phyloP scores from a whole-genome alignment of 2,797 vertebrate genomes.

The Chaunax sp. region DNA sequence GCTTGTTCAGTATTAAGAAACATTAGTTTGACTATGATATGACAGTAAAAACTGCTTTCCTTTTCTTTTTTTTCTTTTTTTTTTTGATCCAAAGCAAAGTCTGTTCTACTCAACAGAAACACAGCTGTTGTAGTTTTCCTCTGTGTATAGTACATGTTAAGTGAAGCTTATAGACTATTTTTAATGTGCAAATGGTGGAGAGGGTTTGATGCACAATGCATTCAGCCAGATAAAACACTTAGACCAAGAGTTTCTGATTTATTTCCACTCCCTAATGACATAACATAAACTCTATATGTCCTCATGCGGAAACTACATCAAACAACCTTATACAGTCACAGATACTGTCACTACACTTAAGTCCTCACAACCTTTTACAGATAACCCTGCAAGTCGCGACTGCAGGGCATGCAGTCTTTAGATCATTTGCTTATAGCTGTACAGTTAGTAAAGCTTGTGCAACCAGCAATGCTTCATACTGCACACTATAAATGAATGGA shows the following conservation, averaged over 20 bases:
- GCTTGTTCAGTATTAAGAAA: neutral
- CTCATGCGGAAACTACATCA: constrained; percentile 57
- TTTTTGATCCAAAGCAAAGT: neutral
- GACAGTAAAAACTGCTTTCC: neutral
- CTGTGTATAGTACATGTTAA: constrained; percentile 18
- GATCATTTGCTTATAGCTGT: constrained; percentile 50
- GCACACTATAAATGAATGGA: constrained; percentile 48
- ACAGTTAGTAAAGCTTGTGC: constrained; percentile 46
- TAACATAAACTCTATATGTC: constrained; percentile 31
- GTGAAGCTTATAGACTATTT: constrained; percentile 33
- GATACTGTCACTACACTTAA: constrained; percentile 54
- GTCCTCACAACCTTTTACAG: constrained; percentile 47
- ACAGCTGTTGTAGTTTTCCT: constrained; percentile 12
- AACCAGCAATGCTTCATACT: constrained; percentile 48
- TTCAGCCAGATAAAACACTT: constrained; percentile 36
- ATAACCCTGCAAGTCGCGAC: constrained; percentile 52
- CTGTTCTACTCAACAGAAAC: neutral
- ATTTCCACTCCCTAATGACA: constrained; percentile 29
- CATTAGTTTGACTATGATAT: neutral
- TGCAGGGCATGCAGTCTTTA: constrained; percentile 50
- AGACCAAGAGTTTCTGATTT: constrained; percentile 25
- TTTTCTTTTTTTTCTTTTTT: neutral
- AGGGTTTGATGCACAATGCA: constrained; percentile 35
- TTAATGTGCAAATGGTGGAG: constrained; percentile 21
- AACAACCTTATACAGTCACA: constrained; percentile 43